phyloP scores from a whole-genome alignment of 1,140 invertebrate genomes.

The Atta texana region DNA sequence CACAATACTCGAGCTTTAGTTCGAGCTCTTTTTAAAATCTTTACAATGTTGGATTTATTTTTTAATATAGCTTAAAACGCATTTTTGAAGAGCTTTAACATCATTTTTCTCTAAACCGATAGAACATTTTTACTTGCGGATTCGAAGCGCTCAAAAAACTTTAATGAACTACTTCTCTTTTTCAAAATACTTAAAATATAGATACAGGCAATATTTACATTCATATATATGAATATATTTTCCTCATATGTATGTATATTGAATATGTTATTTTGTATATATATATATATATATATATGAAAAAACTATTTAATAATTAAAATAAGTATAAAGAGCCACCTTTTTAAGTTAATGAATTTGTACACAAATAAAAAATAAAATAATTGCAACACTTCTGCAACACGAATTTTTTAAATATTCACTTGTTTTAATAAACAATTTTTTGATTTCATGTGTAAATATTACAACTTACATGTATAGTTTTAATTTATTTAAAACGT shows the following conservation, averaged over 20 bases:
- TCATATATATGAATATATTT: not conserved
- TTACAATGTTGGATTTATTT: not conserved
- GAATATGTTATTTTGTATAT: not conserved
- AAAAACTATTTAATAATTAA: slow-evolving; percentile 1
- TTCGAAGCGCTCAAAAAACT: not conserved
- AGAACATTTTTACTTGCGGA: not conserved
- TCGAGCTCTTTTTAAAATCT: not conserved
- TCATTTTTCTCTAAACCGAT: not conserved
- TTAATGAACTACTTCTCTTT: not conserved
- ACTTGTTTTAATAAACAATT: too few species aligned
- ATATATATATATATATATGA: too few species aligned
- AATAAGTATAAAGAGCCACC: not conserved
- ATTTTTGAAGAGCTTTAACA: not conserved
- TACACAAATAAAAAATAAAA: too few species aligned
- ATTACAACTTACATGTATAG: too few species aligned
- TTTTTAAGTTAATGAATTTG: too few species aligned
- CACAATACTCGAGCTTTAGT: not conserved
- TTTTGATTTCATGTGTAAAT: too few species aligned
- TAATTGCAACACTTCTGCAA: too few species aligned
- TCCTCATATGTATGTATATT: not conserved
- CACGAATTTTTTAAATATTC: too few species aligned
- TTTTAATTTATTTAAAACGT: too few species aligned
- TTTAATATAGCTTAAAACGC: not conserved
- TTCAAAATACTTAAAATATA: not conserved
- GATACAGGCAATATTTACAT: not conserved